Evolutionary conservation across 1,140 invertebrate genomes (phyloP).

Genomic region (Scaptomyza montana): DNA sequence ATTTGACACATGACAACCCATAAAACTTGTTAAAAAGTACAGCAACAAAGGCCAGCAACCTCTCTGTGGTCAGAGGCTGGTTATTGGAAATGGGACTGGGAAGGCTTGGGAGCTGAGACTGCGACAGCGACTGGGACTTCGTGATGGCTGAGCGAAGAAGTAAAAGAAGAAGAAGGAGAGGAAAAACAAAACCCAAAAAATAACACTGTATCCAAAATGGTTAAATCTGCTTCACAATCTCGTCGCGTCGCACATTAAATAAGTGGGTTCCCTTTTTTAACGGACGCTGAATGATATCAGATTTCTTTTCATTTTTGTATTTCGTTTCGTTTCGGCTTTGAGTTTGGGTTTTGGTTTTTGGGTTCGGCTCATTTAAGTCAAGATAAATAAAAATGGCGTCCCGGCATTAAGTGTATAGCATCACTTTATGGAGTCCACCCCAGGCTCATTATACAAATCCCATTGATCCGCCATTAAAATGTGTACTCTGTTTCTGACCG

Average conservation of each 20-base stretch:
- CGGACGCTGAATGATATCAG: conserved; percentile 76
- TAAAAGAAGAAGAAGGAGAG: conserved; percentile 3
- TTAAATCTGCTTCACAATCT: conserved; percentile 75
- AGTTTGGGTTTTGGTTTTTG: conserved; percentile 24
- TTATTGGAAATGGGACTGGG: conserved; percentile 30
- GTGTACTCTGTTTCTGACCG: conserved; percentile 41
- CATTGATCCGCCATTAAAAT: conserved; percentile 76
- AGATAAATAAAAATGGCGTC: conserved; percentile 63
- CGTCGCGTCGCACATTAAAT: conserved; percentile 63
- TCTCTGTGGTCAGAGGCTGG: conserved; percentile 43
- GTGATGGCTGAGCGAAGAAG: conserved; percentile 1
- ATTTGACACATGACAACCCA: conserved; percentile 83
- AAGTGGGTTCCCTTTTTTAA: conserved; percentile 63
- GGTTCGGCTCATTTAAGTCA: conserved; percentile 21
- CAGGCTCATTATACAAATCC: conserved; percentile 74
- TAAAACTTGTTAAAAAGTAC: conserved; percentile 83
- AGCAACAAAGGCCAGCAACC: conserved; percentile 66
- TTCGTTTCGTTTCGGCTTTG: conserved; percentile 52
- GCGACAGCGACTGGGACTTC: conserved; percentile 11
- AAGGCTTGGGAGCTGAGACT: conserved; percentile 35
- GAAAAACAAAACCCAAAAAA: conserved; percentile 15
- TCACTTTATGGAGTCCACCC: conserved; percentile 68
- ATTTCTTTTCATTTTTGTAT: conserved; percentile 70
- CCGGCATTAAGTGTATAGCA: conserved; percentile 47
- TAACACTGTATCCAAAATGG: conserved; percentile 74